These are phyloP conservation scores for Lagopus leucura DNA, from an alignment of 2,113 vertebrate species.

Conservation along the genomic window DNA sequence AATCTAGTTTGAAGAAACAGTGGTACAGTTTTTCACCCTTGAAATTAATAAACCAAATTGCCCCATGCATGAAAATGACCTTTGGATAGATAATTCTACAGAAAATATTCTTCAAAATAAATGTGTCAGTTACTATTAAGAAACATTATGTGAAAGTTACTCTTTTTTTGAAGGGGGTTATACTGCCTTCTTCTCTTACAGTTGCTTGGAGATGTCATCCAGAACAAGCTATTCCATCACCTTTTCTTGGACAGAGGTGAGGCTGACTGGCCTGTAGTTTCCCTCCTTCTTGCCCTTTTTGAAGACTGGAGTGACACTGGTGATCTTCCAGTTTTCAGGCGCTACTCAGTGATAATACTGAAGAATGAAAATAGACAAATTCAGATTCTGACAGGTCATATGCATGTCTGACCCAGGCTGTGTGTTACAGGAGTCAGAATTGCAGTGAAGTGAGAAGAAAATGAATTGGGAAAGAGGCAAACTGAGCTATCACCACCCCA, in stretches of 20 bases:
- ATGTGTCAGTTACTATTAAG: background rate
- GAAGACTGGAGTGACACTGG: no score
- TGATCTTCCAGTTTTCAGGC: no score
- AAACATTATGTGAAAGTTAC: background rate
- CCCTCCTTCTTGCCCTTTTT: no score
- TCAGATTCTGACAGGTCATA: background rate
- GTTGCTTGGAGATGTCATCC: no score
- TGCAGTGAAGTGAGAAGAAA: background rate
- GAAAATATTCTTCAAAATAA: background rate
- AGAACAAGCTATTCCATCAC: no score
- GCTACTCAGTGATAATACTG: background rate
- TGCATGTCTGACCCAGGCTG: background rate
- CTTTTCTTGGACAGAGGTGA: no score
- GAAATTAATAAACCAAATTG: background rate
- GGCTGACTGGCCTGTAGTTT: no score
- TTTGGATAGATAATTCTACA: background rate
- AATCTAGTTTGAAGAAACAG: background rate
- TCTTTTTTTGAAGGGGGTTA: background rate
- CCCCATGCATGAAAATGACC: background rate
- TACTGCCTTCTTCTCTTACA: background rate
- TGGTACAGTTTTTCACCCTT: background rate
- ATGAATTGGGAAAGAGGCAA: background rate
- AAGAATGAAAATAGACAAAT: fast-evolving
- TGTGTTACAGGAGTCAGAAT: background rate
- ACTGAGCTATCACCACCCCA: background rate